phyloP scores from a whole-genome alignment of 1,140 invertebrate species.

The Caenorhabditis brenneri region DNA sequence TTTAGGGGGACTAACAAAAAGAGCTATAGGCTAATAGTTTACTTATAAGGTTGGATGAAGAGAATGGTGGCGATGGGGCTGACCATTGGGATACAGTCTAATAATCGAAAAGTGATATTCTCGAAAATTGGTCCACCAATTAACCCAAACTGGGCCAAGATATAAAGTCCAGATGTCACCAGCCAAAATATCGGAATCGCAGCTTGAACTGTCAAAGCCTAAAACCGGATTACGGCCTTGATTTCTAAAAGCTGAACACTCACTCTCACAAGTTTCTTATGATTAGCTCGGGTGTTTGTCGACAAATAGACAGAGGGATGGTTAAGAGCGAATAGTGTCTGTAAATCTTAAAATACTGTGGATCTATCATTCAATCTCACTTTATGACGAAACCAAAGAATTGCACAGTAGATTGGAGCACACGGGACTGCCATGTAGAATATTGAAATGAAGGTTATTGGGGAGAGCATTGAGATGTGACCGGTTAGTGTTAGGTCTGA shows the following conservation, averaged over 20 bases:
- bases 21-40: too few relatives aligned
- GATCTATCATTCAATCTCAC: too few relatives aligned
- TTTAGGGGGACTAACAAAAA: too few relatives aligned
- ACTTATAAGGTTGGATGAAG: not conserved
- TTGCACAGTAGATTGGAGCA: not conserved
- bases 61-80: not conserved
- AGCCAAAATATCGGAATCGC: not conserved
- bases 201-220: not conserved
- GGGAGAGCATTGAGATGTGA: not conserved
- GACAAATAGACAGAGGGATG: not conserved
- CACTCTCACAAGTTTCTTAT: not conserved
- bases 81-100: not conserved
- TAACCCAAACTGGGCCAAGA: not conserved
- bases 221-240: too few relatives aligned
- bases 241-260: too few relatives aligned
- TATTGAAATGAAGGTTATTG: not conserved
- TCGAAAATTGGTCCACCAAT: not conserved
- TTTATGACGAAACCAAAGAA: not conserved
- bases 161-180: not conserved
- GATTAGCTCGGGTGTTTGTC: not conserved
- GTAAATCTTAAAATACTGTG: not conserved
- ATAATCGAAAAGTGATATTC: not conserved
- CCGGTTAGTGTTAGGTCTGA: not conserved
- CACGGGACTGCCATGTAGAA: conserved; percentile 29
- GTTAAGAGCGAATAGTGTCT: not conserved